Evolutionary conservation across 2,888 invertebrate genomes (phyloP).

Genomic region (Heliconius aoede): DNA sequence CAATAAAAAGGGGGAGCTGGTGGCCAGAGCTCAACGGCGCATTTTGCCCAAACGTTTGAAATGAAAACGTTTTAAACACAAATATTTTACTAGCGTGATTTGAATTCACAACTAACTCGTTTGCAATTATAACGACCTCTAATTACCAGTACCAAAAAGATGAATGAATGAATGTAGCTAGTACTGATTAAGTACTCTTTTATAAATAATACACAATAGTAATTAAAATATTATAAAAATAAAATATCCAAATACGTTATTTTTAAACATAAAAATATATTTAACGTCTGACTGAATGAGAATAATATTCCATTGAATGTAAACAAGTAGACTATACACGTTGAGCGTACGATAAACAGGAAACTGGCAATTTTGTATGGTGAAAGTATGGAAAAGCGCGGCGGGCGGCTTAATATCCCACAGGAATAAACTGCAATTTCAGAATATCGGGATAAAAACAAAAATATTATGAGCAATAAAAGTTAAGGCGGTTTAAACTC

Average conservation of each 20-base stretch:
- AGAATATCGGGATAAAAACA: constrained; percentile 67
- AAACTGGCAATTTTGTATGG: constrained; percentile 66
- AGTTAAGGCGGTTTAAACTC: constrained; percentile 60
- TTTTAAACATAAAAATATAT: constrained; percentile 54
- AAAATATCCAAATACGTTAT: neutral
- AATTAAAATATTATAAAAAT: neutral
- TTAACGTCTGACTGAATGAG: neutral
- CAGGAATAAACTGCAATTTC: constrained; percentile 77
- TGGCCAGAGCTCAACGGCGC: neutral
- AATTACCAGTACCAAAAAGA: neutral
- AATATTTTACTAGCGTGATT: too few relatives aligned
- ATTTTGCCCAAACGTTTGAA: too few relatives aligned
- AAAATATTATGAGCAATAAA: constrained; percentile 72
- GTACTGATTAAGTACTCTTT: neutral
- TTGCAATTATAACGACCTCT: neutral
- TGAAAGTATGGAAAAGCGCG: constrained; percentile 60
- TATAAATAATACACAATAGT: neutral
- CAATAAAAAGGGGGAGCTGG: neutral
- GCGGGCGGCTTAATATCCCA: constrained; percentile 75
- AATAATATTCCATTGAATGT: constrained; percentile 23
- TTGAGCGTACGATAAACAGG: constrained; percentile 67
- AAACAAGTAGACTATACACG: constrained; percentile 41
- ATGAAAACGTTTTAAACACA: too few relatives aligned
- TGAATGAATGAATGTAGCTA: neutral
- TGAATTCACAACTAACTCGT: neutral